A percentile compares a stretch with the other conserved stretches of the same genome.
Conservation (phyloP, 2,113 vertebrate species). For the Ictalurus furcatus region DNA sequence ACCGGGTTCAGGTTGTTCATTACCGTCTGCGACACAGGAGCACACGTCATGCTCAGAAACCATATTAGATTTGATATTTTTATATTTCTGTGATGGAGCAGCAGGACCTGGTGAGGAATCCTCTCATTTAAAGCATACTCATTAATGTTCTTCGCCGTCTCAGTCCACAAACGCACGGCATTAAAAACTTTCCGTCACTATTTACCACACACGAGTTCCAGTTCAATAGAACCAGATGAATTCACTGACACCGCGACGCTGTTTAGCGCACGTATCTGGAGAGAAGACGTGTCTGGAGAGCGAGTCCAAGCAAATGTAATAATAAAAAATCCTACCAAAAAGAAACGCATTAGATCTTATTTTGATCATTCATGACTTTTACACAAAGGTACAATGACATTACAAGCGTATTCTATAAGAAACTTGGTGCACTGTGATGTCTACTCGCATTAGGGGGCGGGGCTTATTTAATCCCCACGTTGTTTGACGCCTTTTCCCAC, state of each 20-base stretch:
- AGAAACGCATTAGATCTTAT: neutral
- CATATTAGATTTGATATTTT: neutral
- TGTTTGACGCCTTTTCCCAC: neutral
- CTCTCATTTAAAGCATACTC: neutral
- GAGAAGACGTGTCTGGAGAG: too few relatives aligned
- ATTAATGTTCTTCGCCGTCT: neutral
- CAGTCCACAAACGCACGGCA: neutral
- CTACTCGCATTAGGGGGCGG: neutral
- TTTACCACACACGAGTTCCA: too few relatives aligned
- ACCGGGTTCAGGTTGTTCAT: slow-evolving; percentile 98
- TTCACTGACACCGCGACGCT: too few relatives aligned
- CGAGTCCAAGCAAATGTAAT: neutral
- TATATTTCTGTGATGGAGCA: neutral
- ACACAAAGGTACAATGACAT: neutral
- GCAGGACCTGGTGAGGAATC: neutral
- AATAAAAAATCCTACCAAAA: neutral
- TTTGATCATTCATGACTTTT: neutral
- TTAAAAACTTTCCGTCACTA: neutral
- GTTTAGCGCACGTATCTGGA: too few relatives aligned
- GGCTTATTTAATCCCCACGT: neutral
- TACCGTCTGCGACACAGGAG: slow-evolving; percentile 79
- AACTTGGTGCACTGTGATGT: neutral
- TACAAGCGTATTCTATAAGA: neutral
- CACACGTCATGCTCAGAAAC: neutral
- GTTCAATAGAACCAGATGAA: too few relatives aligned